Conservation (phyloP, 2,113 vertebrate species). For the cattle (Bos taurus) region ARS-UCD2.0 NC_037342.1:36156501-36157000, state of each 20-base stretch:
- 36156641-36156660: neutral
- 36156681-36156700: neutral
- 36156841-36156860: neutral
- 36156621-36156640: neutral
- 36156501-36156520: neutral
- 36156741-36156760: neutral
- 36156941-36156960: neutral
- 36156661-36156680: neutral
- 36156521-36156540: neutral
- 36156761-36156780: neutral
- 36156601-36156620: neutral
- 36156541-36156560: neutral
- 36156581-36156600: neutral
- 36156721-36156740: neutral
- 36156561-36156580: neutral
- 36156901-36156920: neutral
- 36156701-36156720: neutral
- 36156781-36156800: neutral
- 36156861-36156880: neutral
- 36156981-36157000: neutral
- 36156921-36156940: neutral
- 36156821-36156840: neutral
- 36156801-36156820: neutral
- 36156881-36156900: neutral
- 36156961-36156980: neutral